Conservation (phyloP, 2,797 vertebrate genomes). For the Bradypus variegatus region DNA sequence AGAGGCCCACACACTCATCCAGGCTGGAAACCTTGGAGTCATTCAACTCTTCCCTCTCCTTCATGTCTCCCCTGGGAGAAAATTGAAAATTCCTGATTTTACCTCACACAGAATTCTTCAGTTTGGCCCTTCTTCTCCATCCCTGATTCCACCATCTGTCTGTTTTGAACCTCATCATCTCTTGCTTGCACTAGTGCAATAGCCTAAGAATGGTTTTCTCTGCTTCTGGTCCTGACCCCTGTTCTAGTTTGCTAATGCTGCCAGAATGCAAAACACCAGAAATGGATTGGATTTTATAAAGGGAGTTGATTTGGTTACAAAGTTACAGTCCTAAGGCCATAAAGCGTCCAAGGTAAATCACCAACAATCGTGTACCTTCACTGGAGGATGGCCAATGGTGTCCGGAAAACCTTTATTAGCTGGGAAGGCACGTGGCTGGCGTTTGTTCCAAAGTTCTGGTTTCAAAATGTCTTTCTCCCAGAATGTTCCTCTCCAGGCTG, state of each 20-base stretch:
- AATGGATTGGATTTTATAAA: no score
- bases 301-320: no score
- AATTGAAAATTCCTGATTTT: not conserved
- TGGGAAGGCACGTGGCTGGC: no score
- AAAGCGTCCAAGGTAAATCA: no score
- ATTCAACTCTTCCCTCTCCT: not conserved
- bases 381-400: no score
- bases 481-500: no score
- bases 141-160: not conserved
- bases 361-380: no score
- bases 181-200: not conserved
- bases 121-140: not conserved
- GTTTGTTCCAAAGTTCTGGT: no score
- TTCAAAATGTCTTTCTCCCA: no score
- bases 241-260: not conserved
- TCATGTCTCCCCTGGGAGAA: not conserved
- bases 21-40: not conserved
- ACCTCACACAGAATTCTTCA: not conserved
- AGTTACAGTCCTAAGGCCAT: no score
- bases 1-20: not conserved
- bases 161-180: not conserved
- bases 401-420: no score
- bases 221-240: not conserved
- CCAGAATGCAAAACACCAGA: no score
- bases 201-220: not conserved